Evolutionary conservation across 2,113 vertebrate genomes (phyloP), one percentile per base, ranked within the genome.

Genomic region (Dicerorhinus sumatrensis): DNA sequence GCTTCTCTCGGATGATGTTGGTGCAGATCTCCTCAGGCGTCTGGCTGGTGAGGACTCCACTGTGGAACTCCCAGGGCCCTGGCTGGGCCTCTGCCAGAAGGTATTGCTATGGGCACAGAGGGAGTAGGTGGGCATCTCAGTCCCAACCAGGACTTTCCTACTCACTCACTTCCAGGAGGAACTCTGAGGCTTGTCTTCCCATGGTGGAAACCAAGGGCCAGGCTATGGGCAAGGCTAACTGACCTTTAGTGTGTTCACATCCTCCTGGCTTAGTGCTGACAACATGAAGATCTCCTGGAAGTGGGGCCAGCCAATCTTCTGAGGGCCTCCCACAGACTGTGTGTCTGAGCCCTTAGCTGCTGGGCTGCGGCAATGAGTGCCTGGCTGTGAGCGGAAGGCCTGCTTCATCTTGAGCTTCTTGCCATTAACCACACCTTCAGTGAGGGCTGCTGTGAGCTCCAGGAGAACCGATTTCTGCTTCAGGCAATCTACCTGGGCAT

Each of bases 211-310:
- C n/a, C 31, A 72, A 86, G 27, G 39, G 73, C 46, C 36, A 94
- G 69, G 36, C 48, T 81, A 69, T 3, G 29, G 18, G 31, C 77
- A 75, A 73, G 5, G 51, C 33, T 31, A 90, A 93, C 89, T 94
- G 98, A 99, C 99, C 99, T 99, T 99, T 33, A 99, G 98, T 0
- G 98, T 99, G 6, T 99, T 99, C 92, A 99, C 99, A 48, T 99
- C 99, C 82, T 99, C 99, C 16, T 95, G 98, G 81, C 56, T 98
- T 81, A 99, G 63, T 54, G 99, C 99, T 12, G 99, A 99, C 80
- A 99, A 98, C 99, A 99, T 99, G 98, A 99, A 99, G 96, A 99
- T 99, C 25, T 99, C 99, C 97, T 98, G 99, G 97, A 99, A 99
- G 97, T 98, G 97, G 0, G 99, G 98, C 99, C 99, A 99, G 54